Evolutionary conservation across 2,797 vertebrate genomes (phyloP).

Genomic region (Enteromius afrohamiltoni): DNA sequence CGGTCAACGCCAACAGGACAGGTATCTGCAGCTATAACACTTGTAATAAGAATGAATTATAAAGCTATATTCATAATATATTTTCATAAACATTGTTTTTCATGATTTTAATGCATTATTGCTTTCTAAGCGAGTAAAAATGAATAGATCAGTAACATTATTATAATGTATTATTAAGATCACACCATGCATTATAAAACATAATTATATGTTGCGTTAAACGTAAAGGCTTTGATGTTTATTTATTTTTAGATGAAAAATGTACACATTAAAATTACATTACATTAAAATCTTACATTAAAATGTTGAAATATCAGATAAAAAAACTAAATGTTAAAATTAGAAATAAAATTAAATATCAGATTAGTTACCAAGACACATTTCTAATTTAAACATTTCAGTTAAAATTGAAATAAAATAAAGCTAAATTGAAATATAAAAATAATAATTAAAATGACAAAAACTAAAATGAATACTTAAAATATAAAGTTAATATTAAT

Average conservation of each 20-base stretch:
- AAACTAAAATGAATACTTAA: neutral
- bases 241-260: no score
- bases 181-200: neutral
- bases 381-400: no score
- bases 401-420: neutral
- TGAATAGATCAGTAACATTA: no score
- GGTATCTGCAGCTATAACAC: conserved; percentile 70
- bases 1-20: conserved; percentile 75
- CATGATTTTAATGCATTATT: neutral
- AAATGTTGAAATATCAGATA: neutral
- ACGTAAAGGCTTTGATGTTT: neutral
- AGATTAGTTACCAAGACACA: neutral
- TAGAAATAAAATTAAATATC: neutral
- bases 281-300: neutral
- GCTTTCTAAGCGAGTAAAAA: neutral
- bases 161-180: no score
- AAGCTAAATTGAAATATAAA: neutral
- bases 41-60: neutral
- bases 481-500: neutral
- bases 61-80: neutral
- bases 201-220: neutral
- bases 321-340: neutral
- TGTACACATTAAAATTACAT: no score
- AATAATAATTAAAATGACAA: neutral
- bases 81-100: neutral